Conservation (phyloP, 2,113 vertebrate species). For the Cyphomyrus plagiostoma region DNA sequence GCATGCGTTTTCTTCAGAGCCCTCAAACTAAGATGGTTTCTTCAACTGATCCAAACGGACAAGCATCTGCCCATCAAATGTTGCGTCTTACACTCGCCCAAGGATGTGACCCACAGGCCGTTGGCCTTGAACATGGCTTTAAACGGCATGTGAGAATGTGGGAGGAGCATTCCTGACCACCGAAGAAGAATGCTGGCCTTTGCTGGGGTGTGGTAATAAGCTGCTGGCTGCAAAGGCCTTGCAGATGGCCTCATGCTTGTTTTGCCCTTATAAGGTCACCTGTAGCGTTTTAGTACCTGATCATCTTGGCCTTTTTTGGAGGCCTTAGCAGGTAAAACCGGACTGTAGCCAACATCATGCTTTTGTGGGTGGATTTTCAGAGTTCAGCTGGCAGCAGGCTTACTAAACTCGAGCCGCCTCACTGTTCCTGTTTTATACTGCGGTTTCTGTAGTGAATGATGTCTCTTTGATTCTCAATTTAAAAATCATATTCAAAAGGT, state of each 20-base stretch:
- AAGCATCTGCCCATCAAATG: neutral
- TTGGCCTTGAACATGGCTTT: neutral
- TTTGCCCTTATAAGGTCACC: slow-evolving; percentile 50
- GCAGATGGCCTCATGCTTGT: slow-evolving; percentile 52
- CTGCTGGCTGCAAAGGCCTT: slow-evolving; percentile 49
- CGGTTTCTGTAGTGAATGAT: neutral
- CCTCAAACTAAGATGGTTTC: neutral
- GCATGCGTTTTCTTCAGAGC: neutral
- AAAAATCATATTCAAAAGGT: neutral
- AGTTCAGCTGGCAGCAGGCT: neutral
- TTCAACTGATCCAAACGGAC: neutral
- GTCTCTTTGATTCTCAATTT: neutral
- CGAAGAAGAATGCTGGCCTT: slow-evolving; percentile 26
- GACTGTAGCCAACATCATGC: neutral
- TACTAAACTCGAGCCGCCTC: neutral
- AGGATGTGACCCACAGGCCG: neutral
- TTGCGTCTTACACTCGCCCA: neutral
- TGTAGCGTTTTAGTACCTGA: slow-evolving; percentile 38
- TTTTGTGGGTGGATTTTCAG: neutral
- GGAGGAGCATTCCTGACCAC: neutral
- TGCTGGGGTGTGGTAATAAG: slow-evolving; percentile 53
- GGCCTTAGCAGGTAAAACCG: slow-evolving; percentile 38
- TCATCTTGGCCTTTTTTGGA: slow-evolving; percentile 26
- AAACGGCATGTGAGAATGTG: neutral
- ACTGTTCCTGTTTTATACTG: neutral